Percentiles rank a stretch among this genome's conserved stretches.
These are phyloP conservation scores for Druon quercuslanigerum DNA, from an alignment of 1,140 invertebrate genomes.

Conservation along the genomic window DNA sequence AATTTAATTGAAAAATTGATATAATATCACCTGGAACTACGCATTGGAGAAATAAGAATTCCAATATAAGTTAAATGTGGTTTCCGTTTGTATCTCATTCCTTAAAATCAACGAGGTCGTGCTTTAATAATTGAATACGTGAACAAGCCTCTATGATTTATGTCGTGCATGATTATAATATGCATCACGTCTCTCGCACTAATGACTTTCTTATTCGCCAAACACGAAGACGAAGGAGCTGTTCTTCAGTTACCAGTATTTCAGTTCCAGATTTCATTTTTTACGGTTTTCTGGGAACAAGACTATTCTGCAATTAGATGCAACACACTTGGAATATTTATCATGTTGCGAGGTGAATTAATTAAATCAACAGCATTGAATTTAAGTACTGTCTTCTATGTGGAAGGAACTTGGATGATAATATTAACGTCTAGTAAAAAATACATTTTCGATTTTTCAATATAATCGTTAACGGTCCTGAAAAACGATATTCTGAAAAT, in stretches of 20 bases:
- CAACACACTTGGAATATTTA: no score
- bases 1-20: no score
- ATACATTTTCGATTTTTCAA: no score
- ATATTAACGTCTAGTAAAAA: no score
- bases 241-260: constrained; percentile 6
- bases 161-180: not conserved
- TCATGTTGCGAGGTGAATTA: no score
- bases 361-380: no score
- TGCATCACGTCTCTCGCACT: constrained; percentile 3
- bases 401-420: no score
- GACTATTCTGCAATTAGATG: no score
- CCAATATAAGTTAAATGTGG: not conserved
- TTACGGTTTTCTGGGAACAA: not conserved
- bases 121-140: constrained; percentile 1
- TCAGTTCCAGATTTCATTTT: not conserved
- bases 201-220: constrained; percentile 20
- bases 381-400: no score
- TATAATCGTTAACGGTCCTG: no score
- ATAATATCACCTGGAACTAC: no score
- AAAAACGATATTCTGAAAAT: no score
- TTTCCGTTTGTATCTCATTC: not conserved
- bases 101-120: constrained; percentile 9
- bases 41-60: not conserved
- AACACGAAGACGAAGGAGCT: constrained; percentile 2
- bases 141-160: not conserved